Conservation (phyloP, 92 coral and sea anemone genomes). For the Phenganax subtilis region DNA sequence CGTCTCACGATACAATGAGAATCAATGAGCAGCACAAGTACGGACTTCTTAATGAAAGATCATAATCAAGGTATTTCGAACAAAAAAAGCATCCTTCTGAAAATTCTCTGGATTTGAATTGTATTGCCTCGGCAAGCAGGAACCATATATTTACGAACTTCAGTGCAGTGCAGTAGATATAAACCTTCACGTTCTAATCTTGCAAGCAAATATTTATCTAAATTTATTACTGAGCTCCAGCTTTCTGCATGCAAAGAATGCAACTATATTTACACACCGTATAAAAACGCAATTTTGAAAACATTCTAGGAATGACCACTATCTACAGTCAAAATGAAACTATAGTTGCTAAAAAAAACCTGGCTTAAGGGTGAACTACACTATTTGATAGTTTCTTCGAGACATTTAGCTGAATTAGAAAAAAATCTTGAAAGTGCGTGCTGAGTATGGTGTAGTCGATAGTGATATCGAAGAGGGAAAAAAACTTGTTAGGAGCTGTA, state of each 20-base stretch:
- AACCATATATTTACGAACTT: too few species aligned
- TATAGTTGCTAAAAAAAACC: neutral
- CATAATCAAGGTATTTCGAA: neutral
- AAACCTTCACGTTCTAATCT: neutral
- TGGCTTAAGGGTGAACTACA: too few species aligned
- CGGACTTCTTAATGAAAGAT: constrained; percentile 21
- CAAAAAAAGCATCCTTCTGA: neutral
- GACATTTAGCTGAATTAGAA: too few species aligned
- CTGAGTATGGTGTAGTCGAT: too few species aligned
- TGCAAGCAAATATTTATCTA: neutral
- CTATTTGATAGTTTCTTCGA: too few species aligned
- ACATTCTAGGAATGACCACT: neutral
- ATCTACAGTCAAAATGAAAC: neutral
- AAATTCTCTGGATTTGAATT: neutral
- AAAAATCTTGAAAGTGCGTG: too few species aligned
- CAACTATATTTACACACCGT: constrained; percentile 6
- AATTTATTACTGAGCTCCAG: neutral
- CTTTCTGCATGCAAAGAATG: neutral
- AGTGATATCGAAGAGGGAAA: too few species aligned
- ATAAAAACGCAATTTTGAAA: neutral
- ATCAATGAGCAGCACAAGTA: constrained; percentile 24
- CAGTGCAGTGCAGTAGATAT: too few species aligned
- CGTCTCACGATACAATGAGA: constrained; percentile 8
- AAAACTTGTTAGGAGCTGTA: too few species aligned
- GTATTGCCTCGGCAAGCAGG: neutral